Percentiles rank a stretch among this genome's conserved stretches.
Conservation (phyloP, 2,888 invertebrate species). For the Crioceris asparagi region DNA sequence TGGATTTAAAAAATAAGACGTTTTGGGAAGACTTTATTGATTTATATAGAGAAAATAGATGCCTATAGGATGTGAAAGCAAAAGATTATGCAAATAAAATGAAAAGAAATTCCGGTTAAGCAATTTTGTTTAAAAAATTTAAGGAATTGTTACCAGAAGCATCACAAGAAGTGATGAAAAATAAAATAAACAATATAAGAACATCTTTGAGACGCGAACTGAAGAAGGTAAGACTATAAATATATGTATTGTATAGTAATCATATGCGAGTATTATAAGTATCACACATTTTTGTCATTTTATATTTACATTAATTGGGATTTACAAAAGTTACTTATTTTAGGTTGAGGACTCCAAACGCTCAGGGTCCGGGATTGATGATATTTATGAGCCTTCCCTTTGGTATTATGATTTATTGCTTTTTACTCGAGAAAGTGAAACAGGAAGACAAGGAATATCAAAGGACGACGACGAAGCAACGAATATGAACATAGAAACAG, state of each 20-base stretch:
- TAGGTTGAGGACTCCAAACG: neutral
- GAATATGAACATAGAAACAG: neutral
- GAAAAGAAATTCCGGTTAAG: too few species aligned
- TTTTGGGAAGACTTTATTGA: too few species aligned
- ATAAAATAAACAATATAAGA: too few species aligned
- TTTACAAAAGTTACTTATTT: neutral
- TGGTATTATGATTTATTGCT: neutral
- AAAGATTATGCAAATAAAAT: too few species aligned
- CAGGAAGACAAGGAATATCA: neutral
- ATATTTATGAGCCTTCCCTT: neutral
- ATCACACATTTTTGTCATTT: neutral
- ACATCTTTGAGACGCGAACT: neutral
- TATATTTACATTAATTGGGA: neutral
- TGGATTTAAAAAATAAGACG: too few species aligned
- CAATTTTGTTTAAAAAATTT: too few species aligned
- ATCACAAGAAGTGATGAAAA: too few species aligned
- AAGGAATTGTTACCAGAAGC: too few species aligned
- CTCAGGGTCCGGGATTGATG: neutral
- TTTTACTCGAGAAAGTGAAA: neutral
- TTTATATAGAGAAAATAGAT: too few species aligned
- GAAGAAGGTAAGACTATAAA: neutral
- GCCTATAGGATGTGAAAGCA: too few species aligned
- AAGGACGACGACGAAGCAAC: neutral
- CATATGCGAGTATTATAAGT: neutral
- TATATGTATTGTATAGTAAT: neutral